phyloP scores from a whole-genome alignment of 2,113 vertebrate genomes.

The Prietella phreatophila region DNA sequence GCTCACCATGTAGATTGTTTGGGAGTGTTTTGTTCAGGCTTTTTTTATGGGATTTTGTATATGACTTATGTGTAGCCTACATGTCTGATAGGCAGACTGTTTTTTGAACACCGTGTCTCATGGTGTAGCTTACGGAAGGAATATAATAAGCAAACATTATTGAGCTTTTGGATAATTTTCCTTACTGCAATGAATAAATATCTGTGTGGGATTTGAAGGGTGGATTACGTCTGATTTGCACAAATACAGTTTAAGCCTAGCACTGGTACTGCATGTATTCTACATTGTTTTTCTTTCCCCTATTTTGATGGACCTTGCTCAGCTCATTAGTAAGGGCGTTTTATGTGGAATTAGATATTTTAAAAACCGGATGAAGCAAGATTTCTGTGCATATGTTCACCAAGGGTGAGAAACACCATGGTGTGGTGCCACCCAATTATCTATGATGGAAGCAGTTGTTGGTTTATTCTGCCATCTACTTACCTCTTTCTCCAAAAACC shows the following conservation, averaged over 20 bases:
- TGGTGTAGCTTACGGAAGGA: conserved; percentile 9
- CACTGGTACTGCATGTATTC: background rate
- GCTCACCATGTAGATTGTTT: background rate
- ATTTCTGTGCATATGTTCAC: background rate
- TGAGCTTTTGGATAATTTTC: conserved; percentile 4
- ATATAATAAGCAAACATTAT: background rate
- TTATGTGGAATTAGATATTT: background rate
- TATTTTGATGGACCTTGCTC: background rate
- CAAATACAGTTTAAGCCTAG: background rate
- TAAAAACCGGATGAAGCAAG: background rate
- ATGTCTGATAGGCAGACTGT: conserved; percentile 5
- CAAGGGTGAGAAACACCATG: background rate
- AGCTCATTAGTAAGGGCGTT: background rate
- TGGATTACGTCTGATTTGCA: conserved; percentile 4
- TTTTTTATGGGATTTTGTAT: background rate
- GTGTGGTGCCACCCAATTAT: background rate
- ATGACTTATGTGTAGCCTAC: conserved; percentile 8
- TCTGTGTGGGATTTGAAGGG: conserved; percentile 6
- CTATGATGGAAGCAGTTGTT: background rate
- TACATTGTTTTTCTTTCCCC: background rate
- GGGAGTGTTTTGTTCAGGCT: background rate
- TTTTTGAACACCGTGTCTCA: conserved; percentile 3
- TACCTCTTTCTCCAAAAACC: background rate
- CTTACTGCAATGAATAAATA: background rate
- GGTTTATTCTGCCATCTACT: conserved; percentile 37